These are phyloP conservation scores for Halcyon badia DNA, from an alignment of 2,797 vertebrate genomes.

Conservation along the genomic window DNA sequence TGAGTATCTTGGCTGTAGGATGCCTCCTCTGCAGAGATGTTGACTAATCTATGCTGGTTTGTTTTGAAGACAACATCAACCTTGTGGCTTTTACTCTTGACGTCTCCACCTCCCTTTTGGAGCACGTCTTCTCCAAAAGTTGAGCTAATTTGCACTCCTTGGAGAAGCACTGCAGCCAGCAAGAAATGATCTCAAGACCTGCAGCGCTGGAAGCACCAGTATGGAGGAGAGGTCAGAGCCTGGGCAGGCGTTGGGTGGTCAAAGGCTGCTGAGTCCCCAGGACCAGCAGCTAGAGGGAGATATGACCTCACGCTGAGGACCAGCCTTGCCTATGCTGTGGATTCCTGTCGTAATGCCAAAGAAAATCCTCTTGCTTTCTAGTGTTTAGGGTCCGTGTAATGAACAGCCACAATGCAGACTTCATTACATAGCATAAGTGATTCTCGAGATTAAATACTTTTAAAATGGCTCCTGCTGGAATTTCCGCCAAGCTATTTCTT, in stretches of 20 bases:
- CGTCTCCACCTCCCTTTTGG: not conserved
- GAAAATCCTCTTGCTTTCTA: not conserved
- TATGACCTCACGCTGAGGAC: conserved; percentile 49
- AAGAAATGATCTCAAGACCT: not conserved
- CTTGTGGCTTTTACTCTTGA: not conserved
- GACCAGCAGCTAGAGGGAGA: conserved; percentile 73
- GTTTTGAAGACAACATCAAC: not conserved
- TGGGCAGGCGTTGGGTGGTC: not conserved
- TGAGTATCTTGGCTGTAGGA: not conserved
- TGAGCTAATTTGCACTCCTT: not conserved
- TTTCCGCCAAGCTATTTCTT: conserved; percentile 18
- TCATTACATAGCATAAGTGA: conserved; percentile 3
- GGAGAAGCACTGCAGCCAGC: not conserved
- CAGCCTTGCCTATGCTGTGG: not conserved
- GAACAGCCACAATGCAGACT: not conserved
- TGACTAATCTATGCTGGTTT: not conserved
- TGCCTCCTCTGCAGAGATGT: not conserved
- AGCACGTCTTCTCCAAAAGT: not conserved
- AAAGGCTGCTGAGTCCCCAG: conserved; percentile 41
- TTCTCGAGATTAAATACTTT: not conserved
- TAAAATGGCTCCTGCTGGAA: conserved; percentile 42
- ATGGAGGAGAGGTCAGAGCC: rapidly evolving
- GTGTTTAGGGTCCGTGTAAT: conserved; percentile 2
- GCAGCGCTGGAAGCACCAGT: not conserved
- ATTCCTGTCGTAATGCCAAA: not conserved